These are phyloP conservation scores for Ptiloglossa arizonensis DNA, from an alignment of 1,140 invertebrate genomes.

Conservation along the genomic window DNA sequence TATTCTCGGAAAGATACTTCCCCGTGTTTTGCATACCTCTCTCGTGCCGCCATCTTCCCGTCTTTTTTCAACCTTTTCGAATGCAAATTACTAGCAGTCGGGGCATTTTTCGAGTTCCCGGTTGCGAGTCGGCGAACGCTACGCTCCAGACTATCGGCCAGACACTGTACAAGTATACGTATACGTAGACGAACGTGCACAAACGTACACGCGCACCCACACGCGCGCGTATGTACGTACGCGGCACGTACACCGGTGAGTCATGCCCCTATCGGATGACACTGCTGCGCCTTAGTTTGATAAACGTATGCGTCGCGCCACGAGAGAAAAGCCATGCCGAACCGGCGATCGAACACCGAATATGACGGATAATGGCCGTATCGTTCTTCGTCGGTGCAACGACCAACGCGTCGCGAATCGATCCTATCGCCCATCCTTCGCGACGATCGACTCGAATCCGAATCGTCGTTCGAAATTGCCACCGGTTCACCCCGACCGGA, in stretches of 20 bases:
- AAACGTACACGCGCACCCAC: too few species aligned
- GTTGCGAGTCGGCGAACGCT: background rate
- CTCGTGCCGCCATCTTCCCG: constrained; percentile 31
- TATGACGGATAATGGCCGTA: constrained; percentile 30
- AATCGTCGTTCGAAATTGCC: too few species aligned
- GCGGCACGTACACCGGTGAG: background rate
- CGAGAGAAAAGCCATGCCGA: constrained; percentile 10
- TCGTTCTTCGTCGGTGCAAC: background rate
- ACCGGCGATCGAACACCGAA: constrained; percentile 20
- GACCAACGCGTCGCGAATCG: background rate
- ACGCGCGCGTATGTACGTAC: background rate
- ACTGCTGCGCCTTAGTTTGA: constrained; percentile 48
- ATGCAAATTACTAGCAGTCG: constrained; percentile 30
- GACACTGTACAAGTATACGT: too few species aligned
- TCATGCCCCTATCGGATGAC: constrained; percentile 46
- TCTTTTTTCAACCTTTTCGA: constrained; percentile 45
- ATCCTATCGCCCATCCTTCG: too few species aligned
- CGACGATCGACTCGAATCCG: too few species aligned
- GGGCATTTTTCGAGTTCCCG: constrained; percentile 30
- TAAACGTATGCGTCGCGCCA: constrained; percentile 20
- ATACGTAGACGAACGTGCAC: too few species aligned
- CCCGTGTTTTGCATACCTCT: constrained; percentile 60
- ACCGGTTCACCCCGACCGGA: background rate
- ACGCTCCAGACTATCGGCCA: constrained; percentile 4
- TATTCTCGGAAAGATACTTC: constrained; percentile 62